Base-by-base conservation (phyloP, 35 echinoderm and acorn worm species). In the Chiridota heheva region DNA sequence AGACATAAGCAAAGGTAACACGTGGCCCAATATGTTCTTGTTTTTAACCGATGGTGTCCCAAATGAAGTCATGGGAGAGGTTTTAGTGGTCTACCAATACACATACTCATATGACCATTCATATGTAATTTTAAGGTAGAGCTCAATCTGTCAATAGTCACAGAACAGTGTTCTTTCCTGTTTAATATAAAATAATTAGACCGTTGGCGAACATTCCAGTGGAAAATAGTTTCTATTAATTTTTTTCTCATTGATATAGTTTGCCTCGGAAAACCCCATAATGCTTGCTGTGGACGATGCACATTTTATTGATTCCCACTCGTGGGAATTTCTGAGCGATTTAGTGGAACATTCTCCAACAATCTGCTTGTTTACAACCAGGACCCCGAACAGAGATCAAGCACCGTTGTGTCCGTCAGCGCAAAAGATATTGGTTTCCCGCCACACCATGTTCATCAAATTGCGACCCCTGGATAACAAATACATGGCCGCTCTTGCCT, bases 211-310 rank as follows among this genome's bases (percentile, higher is more conserved):
- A n/a, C n/a, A n/a, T n/a, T n/a, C n/a, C n/a, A n/a, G n/a, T n/a
- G n/a, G n/a, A n/a, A n/a, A n/a, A n/a, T n/a, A n/a, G n/a, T n/a
- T n/a, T 17, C 24, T 25, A 55, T 55, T 55, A 31, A n/a, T 15
- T 24, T 1, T 15, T 33, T 13, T 35, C 7, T 65, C 30, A 30
- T 48, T 26, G 31, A 3, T 42, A 60, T 67, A 98, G 95, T 98
- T 91, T 62, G 77, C 85, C 17, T 40, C 63, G 5, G 46, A 88
- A 12, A 61, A 91, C 28, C 65, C 68, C 47, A 71, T 98, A 26
- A 82, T 98, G 25, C 92, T 98, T 40, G 85, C 82, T 18, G 81
- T 98, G 3, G 95, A 98, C 60, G 95, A 98, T 47, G 89, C 89
- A 20, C 95, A 98, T 48, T 98, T 67, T 45, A 98, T 98, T 22